Conservation (phyloP, 2,797 vertebrate species). For the Vultur gryphus region DNA sequence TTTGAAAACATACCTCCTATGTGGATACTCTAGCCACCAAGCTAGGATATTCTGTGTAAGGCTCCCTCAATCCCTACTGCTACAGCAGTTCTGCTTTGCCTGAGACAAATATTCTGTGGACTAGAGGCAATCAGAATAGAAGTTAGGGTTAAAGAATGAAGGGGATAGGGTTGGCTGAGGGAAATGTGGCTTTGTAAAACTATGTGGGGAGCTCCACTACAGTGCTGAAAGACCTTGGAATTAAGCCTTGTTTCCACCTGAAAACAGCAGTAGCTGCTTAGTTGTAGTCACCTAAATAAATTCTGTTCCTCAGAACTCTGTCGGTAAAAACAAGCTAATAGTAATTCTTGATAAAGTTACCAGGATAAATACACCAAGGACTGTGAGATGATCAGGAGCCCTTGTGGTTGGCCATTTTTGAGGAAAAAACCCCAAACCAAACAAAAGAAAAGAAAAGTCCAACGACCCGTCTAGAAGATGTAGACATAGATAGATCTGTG, state of each 20-base stretch:
- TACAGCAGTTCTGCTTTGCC: neutral
- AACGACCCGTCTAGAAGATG: neutral
- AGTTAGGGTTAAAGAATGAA: neutral
- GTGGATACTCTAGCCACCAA: neutral
- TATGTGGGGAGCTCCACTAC: neutral
- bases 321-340: neutral
- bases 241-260: neutral
- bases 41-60: neutral
- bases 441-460: neutral
- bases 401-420: neutral
- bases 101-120: neutral
- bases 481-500: neutral
- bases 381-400: neutral
- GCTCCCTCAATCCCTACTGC: neutral
- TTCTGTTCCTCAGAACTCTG: neutral
- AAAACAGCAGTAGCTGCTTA: neutral
- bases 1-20: neutral
- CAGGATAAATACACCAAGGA: neutral
- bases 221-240: neutral
- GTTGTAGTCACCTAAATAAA: neutral
- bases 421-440: neutral
- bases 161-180: neutral
- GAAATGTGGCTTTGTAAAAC: neutral
- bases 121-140: neutral
- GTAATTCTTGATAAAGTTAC: neutral